A percentile compares a stretch with the other conserved stretches of the same genome.
Conservation (phyloP, 2,888 invertebrate genomes). For the Tiliacea citrago region DNA sequence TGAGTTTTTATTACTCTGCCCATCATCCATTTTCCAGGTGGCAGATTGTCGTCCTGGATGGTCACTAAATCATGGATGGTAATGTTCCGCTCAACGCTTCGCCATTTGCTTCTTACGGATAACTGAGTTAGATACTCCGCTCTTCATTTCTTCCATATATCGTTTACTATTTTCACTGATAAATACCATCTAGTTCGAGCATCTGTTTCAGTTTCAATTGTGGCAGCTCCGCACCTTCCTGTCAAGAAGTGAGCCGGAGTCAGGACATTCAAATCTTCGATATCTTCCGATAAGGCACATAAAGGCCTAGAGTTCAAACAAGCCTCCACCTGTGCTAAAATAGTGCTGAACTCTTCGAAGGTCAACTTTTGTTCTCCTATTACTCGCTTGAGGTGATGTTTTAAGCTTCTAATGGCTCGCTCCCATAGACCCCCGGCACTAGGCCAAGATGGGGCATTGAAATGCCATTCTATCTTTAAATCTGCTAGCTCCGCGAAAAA, state of each 20-base stretch:
- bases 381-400: background rate
- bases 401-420: background rate
- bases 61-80: background rate
- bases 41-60: too few relatives aligned
- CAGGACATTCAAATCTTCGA: background rate
- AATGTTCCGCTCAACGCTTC: background rate
- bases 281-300: background rate
- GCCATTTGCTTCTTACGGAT: conserved; percentile 4
- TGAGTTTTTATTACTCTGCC: conserved; percentile 16
- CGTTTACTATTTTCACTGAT: background rate
- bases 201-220: background rate
- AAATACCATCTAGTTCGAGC: conserved; percentile 3
- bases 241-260: background rate
- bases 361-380: background rate
- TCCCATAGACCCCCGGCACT: background rate
- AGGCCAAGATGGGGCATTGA: background rate
- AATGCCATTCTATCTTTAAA: background rate
- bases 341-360: background rate
- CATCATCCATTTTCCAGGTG: background rate
- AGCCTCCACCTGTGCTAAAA: background rate
- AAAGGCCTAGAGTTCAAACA: background rate
- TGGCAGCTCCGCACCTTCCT: background rate
- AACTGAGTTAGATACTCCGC: background rate
- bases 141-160: conserved; percentile 1
- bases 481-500: too few relatives aligned